Evolutionary conservation across 1,140 invertebrate genomes (phyloP).

Genomic region (Papilio polytes): DNA sequence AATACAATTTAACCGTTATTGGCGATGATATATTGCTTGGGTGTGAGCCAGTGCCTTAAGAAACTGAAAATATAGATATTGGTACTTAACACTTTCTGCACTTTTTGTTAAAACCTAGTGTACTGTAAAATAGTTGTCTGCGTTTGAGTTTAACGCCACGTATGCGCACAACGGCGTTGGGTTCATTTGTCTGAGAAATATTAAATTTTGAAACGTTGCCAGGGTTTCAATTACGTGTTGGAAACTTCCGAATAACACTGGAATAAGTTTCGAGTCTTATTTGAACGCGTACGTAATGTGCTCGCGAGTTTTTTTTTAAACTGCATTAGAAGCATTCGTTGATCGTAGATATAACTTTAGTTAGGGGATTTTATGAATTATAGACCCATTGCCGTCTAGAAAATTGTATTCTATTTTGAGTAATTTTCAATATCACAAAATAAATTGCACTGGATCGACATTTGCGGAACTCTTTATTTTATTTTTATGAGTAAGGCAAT

Average conservation of each 20-base stretch:
- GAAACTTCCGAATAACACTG: constrained; percentile 24
- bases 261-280: constrained; percentile 32
- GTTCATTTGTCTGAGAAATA: constrained; percentile 36
- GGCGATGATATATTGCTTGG: background rate
- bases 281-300: constrained; percentile 11
- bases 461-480: no score
- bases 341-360: background rate
- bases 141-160: constrained; percentile 11
- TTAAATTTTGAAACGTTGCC: constrained; percentile 37
- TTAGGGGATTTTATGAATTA: background rate
- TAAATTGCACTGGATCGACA: no score
- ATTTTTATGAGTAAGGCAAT: background rate
- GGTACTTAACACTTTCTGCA: constrained; percentile 18
- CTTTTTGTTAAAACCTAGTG: constrained; percentile 17
- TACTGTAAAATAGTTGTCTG: background rate
- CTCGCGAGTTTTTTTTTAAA: background rate
- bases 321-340: background rate
- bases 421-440: no score
- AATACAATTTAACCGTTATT: background rate
- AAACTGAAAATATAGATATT: constrained; percentile 18
- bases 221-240: constrained; percentile 35
- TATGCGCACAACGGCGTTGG: background rate
- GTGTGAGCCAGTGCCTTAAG: background rate
- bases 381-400: background rate
- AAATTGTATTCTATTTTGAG: background rate